Evolutionary conservation across 2,797 vertebrate genomes (phyloP), one percentile per base, ranked within the genome.

Genomic region (Oceanodroma leucorhoa): DNA sequence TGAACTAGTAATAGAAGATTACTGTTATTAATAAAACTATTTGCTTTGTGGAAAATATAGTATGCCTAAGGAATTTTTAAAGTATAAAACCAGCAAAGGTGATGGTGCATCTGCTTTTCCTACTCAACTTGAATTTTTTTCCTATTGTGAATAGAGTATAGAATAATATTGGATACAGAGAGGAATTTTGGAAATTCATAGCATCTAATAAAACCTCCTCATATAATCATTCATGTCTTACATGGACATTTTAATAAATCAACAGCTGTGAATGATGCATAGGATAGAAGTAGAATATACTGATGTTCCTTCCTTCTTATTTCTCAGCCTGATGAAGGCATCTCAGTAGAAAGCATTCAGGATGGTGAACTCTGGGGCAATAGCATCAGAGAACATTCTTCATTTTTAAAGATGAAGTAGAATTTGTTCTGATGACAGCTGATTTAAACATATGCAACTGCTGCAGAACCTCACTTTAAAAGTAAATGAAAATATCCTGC

Each of bases 21-120:
- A 83, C 11, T 90, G 43, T 80, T 94, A 88, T 95, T 96, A 97
- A 95, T 82, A 95, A 87, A 78, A 66, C 64, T 73, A 78, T 96
- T 94, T 93, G 41, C 66, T 69, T 79, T 80, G 38, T 71, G 22
- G 69, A 88, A 93, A 81, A 34, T 58, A 5, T 41, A 60, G 8
- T 14, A 11, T 80, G 78, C 71, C 48, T 77, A 40, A 76, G 36
- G 66, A 96, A 84, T 89, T 38, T 75, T 88, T 80, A 11, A 82
- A 69, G 6, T 89, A n/a, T 66, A 84, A 83, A 91, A 51, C 10
- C 36, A 61, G 13, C 6, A 84, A 18, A 89, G 29, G 50, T 51
- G 48, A 70, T 32, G 22, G 36, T 75, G 14, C 30, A 27, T 36
- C 41, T 92, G 30, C 34, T 89, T 87, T 70, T 93, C 66, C 29